Percentiles rank a stretch among this genome's conserved stretches.
Conservation (phyloP, 2,797 vertebrate genomes). For the Onychomys arenicola region DNA sequence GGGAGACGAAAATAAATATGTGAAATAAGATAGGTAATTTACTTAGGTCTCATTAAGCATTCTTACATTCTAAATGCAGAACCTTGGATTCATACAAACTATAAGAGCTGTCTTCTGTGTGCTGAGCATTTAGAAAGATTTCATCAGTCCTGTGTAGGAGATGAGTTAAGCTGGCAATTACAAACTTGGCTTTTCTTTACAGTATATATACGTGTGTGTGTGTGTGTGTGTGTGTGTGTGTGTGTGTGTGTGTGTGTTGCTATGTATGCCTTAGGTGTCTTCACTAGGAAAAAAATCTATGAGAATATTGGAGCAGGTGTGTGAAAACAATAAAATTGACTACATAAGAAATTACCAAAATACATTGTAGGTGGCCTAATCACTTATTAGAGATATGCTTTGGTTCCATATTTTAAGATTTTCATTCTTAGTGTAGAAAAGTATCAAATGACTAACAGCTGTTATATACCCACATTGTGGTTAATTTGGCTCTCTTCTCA, state of each 20-base stretch:
- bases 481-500: slow-evolving; percentile 60
- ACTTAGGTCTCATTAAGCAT: slow-evolving; percentile 74
- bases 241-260: not conserved
- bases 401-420: slow-evolving; percentile 64
- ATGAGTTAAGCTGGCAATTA: slow-evolving; percentile 49
- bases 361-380: slow-evolving; percentile 27
- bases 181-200: slow-evolving; percentile 57
- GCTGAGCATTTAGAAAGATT: slow-evolving; percentile 67
- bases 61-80: slow-evolving; percentile 72
- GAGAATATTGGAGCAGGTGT: slow-evolving; percentile 41
- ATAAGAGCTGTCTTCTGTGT: slow-evolving; percentile 46
- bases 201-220: not conserved
- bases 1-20: slow-evolving; percentile 73
- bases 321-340: slow-evolving; percentile 46
- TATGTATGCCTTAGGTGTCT: slow-evolving; percentile 26
- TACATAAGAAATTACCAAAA: slow-evolving; percentile 50
- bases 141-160: slow-evolving; percentile 32
- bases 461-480: slow-evolving; percentile 44
- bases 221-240: no score
- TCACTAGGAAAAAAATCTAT: slow-evolving; percentile 33
- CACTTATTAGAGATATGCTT: slow-evolving; percentile 65
- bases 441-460: slow-evolving; percentile 62
- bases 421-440: slow-evolving; percentile 59
- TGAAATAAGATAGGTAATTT: slow-evolving; percentile 67
- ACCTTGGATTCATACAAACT: slow-evolving; percentile 70